phyloP scores from a whole-genome alignment of 2,113 vertebrate genomes.

The Perca schrenkii region DNA sequence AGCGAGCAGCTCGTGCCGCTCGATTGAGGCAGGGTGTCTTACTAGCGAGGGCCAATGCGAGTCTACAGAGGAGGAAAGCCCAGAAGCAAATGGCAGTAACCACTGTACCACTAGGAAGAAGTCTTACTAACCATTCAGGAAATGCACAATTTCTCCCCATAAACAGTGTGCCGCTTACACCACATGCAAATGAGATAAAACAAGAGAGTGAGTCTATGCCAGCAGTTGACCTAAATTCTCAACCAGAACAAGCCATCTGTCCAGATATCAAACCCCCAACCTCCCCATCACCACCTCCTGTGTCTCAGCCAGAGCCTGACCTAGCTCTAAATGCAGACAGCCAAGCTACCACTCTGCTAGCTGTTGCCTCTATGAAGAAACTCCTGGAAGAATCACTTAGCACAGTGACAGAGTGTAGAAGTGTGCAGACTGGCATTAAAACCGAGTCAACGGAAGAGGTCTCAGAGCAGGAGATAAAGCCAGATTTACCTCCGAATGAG shows the following conservation, averaged over 20 bases:
- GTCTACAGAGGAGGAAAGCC: slow-evolving; percentile 57
- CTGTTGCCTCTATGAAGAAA: slow-evolving; percentile 86
- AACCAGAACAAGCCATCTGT: slow-evolving; percentile 62
- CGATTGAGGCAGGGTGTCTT: slow-evolving; percentile 62
- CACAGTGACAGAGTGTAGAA: slow-evolving; percentile 67
- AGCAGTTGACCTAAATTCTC: slow-evolving; percentile 60
- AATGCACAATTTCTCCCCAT: slow-evolving; percentile 2
- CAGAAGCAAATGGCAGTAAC: slow-evolving; percentile 36
- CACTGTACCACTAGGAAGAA: neutral
- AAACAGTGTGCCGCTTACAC: neutral
- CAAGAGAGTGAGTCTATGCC: slow-evolving; percentile 67
- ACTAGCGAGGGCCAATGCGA: slow-evolving; percentile 42
- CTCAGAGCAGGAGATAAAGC: slow-evolving; percentile 45
- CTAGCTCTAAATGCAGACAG: slow-evolving; percentile 67
- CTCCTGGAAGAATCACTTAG: slow-evolving; percentile 84
- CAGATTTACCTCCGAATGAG: slow-evolving; percentile 48
- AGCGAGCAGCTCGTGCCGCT: slow-evolving; percentile 76
- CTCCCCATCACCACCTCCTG: slow-evolving; percentile 41
- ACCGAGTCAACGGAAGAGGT: slow-evolving; percentile 37
- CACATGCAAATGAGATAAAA: slow-evolving; percentile 65
- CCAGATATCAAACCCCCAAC: slow-evolving; percentile 64
- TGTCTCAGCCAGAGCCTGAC: slow-evolving; percentile 66
- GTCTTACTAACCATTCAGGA: neutral
- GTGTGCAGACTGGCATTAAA: slow-evolving; percentile 34
- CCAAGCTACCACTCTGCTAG: slow-evolving; percentile 82